Base-by-base conservation (phyloP, 1,140 invertebrate species). In the Trachymyrmex septentrionalis region DNA sequence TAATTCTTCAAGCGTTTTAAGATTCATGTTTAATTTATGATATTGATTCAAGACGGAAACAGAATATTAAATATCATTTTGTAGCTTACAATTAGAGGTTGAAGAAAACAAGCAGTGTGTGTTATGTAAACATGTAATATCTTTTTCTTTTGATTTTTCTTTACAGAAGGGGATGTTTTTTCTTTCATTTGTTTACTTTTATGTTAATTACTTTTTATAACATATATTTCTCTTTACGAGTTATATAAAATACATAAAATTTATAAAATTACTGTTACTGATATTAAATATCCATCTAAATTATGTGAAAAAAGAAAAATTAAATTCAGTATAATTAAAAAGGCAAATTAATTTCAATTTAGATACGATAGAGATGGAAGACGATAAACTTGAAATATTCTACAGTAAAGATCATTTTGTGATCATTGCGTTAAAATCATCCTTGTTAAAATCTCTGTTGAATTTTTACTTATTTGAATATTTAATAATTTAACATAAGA, bases 221-320 rank as follows among this genome's bases (percentile, higher is more conserved):
- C 10, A 30, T n/a, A 1, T 55, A 10, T 12, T 24, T 19, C 57
- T 53, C 6, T 21, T 61, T 27, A 44, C 1, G 10, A 57, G 14
- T 34, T 38, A n/a, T 61, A 53, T 14, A 44, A 10, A 63, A 3
- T 7, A 5, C 16, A 19, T 19, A 19, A 21, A 48, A 66, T 78
- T 80, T 77, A 12, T 61, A 16, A 76, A 76, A 76, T 14, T n/a
- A 5, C 1, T 53, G n/a, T 77, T 3, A 63, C 14, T 66, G 57
- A 59, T 44, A 14, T 34, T 34, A 44, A 34, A n/a, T 3, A 7
- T 50, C 6, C 48, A 30, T 64, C 10, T 30, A 72, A 34, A 53
- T 21, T 34, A 14, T 5, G 2, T n/a, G 2, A n/a, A 66, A 53
- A 16, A 16, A 34, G n/a, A 67, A 19, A 19, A 44, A 78, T 16